phyloP scores from a whole-genome alignment of 2,888 invertebrate species.

The Eupithecia insigniata region DNA sequence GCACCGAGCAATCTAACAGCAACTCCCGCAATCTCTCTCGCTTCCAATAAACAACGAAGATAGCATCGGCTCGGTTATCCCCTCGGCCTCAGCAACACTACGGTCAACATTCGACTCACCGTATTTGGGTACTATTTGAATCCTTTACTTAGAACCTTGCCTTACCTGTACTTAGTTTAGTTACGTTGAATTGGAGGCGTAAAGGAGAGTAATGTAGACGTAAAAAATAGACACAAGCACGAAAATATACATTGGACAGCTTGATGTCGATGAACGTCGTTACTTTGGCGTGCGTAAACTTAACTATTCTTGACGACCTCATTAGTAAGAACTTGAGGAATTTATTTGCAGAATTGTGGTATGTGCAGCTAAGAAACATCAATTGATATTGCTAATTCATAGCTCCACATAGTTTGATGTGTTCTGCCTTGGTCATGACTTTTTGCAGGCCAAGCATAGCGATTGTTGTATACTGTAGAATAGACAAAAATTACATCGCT shows the following conservation, averaged over 20 bases:
- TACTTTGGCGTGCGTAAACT: conserved; percentile 4
- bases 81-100: conserved; percentile 78
- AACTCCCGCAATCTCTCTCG: conserved; percentile 68
- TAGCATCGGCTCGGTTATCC: conserved; percentile 66
- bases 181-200: conserved; percentile 62
- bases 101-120: conserved; percentile 77
- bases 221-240: conserved; percentile 24
- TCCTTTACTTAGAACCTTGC: conserved; percentile 81
- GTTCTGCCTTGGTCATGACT: conserved; percentile 13
- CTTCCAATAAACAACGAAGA: conserved; percentile 75
- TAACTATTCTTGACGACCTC: neutral
- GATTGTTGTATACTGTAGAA: too few relatives aligned
- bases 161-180: conserved; percentile 67
- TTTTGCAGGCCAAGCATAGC: neutral
- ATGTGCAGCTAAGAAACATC: conserved; percentile 20
- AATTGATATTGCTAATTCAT: conserved; percentile 9
- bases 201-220: conserved; percentile 54
- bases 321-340: neutral
- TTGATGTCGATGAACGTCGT: conserved; percentile 6
- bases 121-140: conserved; percentile 82
- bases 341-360: neutral
- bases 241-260: neutral
- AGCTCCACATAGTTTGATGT: conserved; percentile 18
- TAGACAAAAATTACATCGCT: too few relatives aligned
- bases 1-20: conserved; percentile 56